Evolutionary conservation across 2,797 vertebrate species (phyloP).

Genomic region (Etheostoma perlongum): DNA sequence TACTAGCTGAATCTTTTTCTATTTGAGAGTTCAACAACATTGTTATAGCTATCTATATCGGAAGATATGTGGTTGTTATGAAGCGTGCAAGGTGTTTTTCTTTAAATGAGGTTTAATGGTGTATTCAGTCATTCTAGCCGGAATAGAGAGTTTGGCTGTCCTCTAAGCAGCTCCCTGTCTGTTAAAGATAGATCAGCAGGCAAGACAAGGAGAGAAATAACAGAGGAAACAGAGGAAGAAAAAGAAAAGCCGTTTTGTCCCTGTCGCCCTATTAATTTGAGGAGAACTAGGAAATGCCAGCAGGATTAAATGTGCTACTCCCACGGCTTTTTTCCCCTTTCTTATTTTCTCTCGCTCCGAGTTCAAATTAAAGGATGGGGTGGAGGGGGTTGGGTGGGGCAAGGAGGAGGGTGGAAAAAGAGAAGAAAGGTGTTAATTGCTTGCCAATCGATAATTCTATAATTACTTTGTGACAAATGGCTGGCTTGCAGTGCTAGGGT

Average conservation of each 20-base stretch:
- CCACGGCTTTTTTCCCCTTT: conserved; percentile 56
- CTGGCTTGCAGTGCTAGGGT: conserved; percentile 80
- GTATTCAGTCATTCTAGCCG: conserved; percentile 39
- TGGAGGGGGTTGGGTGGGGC: conserved; percentile 48
- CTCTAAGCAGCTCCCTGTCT: conserved; percentile 63
- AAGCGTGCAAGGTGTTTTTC: conserved; percentile 46
- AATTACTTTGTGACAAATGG: conserved; percentile 92
- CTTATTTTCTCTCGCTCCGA: conserved; percentile 71
- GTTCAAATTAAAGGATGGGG: conserved; percentile 86
- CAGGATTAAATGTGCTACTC: conserved; percentile 86
- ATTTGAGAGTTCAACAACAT: conserved; percentile 20
- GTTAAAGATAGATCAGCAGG: conserved; percentile 71
- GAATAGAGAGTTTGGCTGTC: conserved; percentile 52
- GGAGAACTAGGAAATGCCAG: conserved; percentile 82
- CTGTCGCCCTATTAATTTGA: conserved; percentile 85
- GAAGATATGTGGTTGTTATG: conserved; percentile 24
- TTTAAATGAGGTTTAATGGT: conserved; percentile 51
- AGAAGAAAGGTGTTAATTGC: conserved; percentile 88
- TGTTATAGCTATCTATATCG: conserved; percentile 24
- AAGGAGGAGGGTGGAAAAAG: conserved; percentile 60
- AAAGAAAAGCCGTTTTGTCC: conserved; percentile 82
- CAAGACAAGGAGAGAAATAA: conserved; percentile 65
- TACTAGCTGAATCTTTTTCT: conserved; percentile 17
- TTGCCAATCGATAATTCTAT: conserved; percentile 90
- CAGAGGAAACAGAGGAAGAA: conserved; percentile 59